Base-by-base conservation (phyloP, 2,113 vertebrate species). In the Penelope pileata region DNA sequence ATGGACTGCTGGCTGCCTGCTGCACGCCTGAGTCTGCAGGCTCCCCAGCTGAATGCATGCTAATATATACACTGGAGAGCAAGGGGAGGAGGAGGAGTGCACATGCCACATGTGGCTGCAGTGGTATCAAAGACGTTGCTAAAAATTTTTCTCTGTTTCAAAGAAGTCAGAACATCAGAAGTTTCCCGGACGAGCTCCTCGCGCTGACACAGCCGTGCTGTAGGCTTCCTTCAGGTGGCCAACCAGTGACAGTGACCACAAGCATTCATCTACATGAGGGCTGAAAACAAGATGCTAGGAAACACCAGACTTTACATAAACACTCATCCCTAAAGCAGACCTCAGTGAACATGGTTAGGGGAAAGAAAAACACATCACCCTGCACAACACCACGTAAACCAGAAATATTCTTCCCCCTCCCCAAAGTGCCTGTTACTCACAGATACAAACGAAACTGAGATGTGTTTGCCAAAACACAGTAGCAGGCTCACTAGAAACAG, bases 231-330 rank as follows among this genome's bases (percentile, higher is more conserved):
- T 90, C 51, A 51, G 21, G 60, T 53, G 92, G 86, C 64, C 47
- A 93, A 75, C 80, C 84, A 86, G 59, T 7, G 53, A 83, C 82
- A 85, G 92, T 27, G 86, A 77, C 77, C 90, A 73, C 89, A 79
- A 83, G 56, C 70, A 87, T 90, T 92, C 62, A 67, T n/a, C 58
- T 69, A n/a, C 17, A 19, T 59, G 67, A 86, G 16, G 53, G 18
- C 94, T 93, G 87, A 67, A 95, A 76, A 62, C 58, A 43, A 80
- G 66, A 64, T 16, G 26, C 72, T 68, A 75, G 38, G 73, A 47
- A 89, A 88, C 62, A 63, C 56, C n/a, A 50, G 47, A 32, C 75
- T 92, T 77, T 7, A 83, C 38, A 56, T 51, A 76, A 91, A 85
- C 58, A 83, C 34, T 30, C 70, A 85, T 47, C 30, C 38, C 53